phyloP scores from a whole-genome alignment of 92 coral and sea anemone genomes.

The Bergia puertoricense region DNA sequence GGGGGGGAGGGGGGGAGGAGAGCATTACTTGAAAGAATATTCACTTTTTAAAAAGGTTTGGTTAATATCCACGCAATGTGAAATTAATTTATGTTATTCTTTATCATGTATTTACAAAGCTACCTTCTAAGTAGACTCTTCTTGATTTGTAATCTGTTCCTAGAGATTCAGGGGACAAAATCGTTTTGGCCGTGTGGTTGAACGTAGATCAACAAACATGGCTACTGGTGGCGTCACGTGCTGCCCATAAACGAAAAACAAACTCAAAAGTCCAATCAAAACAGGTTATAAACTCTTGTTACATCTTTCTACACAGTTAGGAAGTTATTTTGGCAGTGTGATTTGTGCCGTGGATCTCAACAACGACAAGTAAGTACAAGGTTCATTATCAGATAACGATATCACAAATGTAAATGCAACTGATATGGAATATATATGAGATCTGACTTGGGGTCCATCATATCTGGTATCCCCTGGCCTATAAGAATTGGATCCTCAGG shows the following conservation, averaged over 20 bases:
- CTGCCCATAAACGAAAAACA: too few species aligned
- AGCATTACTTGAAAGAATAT: neutral
- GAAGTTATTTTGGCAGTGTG: slow-evolving; percentile 85
- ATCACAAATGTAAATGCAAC: neutral
- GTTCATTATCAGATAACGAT: neutral
- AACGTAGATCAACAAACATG: too few species aligned
- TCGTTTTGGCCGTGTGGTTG: too few species aligned
- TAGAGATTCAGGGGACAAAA: neutral
- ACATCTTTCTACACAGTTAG: slow-evolving; percentile 48
- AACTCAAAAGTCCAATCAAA: too few species aligned
- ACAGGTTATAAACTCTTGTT: neutral
- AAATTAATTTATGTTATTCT: too few species aligned
- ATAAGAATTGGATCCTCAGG: too few species aligned
- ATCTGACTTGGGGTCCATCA: too few species aligned
- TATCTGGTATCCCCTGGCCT: too few species aligned
- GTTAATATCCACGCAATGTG: neutral
- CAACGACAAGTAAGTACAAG: slow-evolving; percentile 64
- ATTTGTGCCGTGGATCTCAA: slow-evolving; percentile 87
- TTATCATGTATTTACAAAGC: neutral
- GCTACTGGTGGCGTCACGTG: neutral
- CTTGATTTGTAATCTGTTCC: neutral
- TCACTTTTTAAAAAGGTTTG: neutral
- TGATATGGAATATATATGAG: too few species aligned
- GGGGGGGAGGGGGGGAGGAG: neutral
- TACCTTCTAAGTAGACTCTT: neutral